Conservation (phyloP, 2,888 invertebrate genomes). For the Leucoma salicis region DNA sequence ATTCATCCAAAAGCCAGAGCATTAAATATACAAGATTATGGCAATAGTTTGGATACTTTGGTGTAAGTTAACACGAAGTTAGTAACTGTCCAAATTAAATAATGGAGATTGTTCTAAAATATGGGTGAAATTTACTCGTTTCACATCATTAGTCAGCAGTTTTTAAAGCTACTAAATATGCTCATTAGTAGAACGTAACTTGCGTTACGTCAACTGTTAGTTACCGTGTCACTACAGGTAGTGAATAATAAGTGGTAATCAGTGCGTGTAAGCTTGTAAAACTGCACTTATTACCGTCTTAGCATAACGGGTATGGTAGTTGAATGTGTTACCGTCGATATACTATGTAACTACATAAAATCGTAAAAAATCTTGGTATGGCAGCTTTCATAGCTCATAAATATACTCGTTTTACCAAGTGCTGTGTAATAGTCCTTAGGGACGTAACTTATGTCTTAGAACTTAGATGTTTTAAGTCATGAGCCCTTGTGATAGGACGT, state of each 20-base stretch:
- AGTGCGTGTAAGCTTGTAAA: slow-evolving; percentile 28
- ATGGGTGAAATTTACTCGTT: slow-evolving; percentile 1
- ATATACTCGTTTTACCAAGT: no score
- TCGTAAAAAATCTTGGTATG: not conserved
- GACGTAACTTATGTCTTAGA: no score
- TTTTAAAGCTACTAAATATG: not conserved
- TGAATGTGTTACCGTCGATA: slow-evolving; percentile 3
- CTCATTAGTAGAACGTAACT: slow-evolving; percentile 3
- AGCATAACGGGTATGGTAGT: slow-evolving; percentile 19
- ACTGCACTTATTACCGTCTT: slow-evolving; percentile 6
- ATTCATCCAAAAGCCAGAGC: no score
- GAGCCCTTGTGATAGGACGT: no score
- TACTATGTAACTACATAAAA: not conserved
- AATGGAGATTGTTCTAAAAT: not conserved
- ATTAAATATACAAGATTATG: no score
- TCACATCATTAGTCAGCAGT: not conserved
- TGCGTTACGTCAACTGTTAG: slow-evolving; percentile 7
- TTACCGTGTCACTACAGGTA: slow-evolving; percentile 15
- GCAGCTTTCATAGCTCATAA: no score
- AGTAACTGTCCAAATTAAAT: not conserved
- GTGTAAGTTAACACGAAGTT: no score
- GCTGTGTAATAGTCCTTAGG: no score
- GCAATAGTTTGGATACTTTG: no score
- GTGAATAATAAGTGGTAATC: slow-evolving; percentile 23
- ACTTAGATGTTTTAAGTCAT: no score